phyloP scores from a whole-genome alignment of 2,113 vertebrate genomes.

The Lophius piscatorius region DNA sequence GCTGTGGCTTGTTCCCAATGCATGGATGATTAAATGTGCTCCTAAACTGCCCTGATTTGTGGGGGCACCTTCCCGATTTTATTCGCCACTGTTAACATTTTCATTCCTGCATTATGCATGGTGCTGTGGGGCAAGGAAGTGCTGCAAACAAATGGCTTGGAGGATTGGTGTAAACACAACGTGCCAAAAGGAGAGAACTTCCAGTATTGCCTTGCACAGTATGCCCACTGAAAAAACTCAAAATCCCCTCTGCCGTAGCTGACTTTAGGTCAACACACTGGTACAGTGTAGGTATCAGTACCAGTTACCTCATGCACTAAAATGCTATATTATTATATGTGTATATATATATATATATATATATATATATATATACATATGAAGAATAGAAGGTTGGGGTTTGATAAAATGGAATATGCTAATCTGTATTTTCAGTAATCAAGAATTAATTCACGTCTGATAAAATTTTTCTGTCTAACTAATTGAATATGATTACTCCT shows the following conservation, averaged over 20 bases:
- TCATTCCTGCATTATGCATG: constrained; percentile 85
- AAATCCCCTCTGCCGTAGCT: constrained; percentile 49
- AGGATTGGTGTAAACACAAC: constrained; percentile 78
- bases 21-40: constrained; percentile 83
- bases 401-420: constrained; percentile 35
- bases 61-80: constrained; percentile 86
- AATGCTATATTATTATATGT: constrained; percentile 23
- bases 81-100: constrained; percentile 88
- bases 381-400: constrained; percentile 17
- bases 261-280: constrained; percentile 28
- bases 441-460: constrained; percentile 61
- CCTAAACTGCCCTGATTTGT: constrained; percentile 85
- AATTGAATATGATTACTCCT: constrained; percentile 71
- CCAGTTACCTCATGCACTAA: constrained; percentile 18
- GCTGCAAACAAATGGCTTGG: constrained; percentile 84
- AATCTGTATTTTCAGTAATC: constrained; percentile 62
- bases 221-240: constrained; percentile 52
- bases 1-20: constrained; percentile 74
- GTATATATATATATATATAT: too few relatives aligned
- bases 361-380: too few relatives aligned
- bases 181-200: constrained; percentile 65
- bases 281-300: constrained; percentile 6
- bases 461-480: constrained; percentile 63
- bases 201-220: constrained; percentile 37
- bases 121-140: constrained; percentile 80